Conservation (phyloP, 2,113 vertebrate species). For the Falco punctatus region DNA sequence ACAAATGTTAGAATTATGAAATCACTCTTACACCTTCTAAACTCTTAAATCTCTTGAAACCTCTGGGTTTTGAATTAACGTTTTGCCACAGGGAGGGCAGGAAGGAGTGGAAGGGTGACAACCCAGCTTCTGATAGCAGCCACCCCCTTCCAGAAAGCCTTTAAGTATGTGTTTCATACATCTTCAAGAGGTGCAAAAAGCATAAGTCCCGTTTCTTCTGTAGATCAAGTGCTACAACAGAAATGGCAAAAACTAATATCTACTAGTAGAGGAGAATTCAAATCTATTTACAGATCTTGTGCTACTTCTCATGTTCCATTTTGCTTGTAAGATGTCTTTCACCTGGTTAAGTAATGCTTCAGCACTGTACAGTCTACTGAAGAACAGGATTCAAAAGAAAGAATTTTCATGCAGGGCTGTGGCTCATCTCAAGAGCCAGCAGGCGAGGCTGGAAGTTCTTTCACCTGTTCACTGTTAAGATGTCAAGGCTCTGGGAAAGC, state of each 20-base stretch:
- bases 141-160: neutral
- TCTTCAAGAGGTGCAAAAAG: neutral
- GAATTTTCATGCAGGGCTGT: neutral
- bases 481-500: neutral
- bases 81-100: neutral
- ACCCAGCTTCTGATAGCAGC: neutral
- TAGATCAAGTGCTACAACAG: neutral
- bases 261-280: neutral
- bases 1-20: neutral
- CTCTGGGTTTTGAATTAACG: neutral
- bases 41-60: neutral
- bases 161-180: neutral
- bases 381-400: neutral
- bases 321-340: neutral
- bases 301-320: neutral
- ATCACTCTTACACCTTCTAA: neutral
- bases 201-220: neutral
- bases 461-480: neutral
- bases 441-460: fast-evolving
- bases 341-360: neutral
- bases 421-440: neutral
- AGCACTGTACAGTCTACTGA: neutral
- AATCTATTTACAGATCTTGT: neutral
- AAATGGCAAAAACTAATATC: neutral
- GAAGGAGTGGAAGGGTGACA: neutral